Conservation (phyloP, 2,888 invertebrate genomes). For the Strigamia crassipes region DNA sequence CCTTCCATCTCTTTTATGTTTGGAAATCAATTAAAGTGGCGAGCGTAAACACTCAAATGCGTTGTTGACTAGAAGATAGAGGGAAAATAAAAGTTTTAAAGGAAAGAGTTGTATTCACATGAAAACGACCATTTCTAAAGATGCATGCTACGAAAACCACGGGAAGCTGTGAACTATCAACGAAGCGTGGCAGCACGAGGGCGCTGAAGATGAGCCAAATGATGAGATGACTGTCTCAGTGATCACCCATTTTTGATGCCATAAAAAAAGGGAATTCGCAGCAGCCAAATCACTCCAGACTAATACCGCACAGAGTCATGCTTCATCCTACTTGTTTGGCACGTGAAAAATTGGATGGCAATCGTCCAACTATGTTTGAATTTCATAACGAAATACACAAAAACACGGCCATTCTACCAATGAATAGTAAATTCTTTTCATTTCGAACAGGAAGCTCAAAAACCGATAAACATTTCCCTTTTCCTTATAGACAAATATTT, state of each 20-base stretch:
- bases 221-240: slow-evolving; percentile 22
- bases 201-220: slow-evolving; percentile 31
- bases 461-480: not conserved
- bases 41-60: slow-evolving; percentile 12
- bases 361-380: not conserved
- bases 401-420: not conserved
- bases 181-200: not conserved
- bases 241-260: not conserved
- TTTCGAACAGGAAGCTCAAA: not conserved
- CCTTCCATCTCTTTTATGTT: not conserved
- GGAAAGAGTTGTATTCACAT: not conserved
- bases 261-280: slow-evolving; percentile 7
- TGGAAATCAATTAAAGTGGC: slow-evolving; percentile 16
- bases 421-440: not conserved
- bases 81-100: not conserved
- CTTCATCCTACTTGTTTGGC: slow-evolving; percentile 7
- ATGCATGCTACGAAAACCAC: not conserved
- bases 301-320: slow-evolving; percentile 5
- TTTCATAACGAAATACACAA: not conserved
- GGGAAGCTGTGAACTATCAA: slow-evolving; percentile 12
- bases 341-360: slow-evolving; percentile 5
- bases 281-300: slow-evolving; percentile 18
- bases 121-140: not conserved
- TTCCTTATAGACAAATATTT: not conserved
- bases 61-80: not conserved